Evolutionary conservation across 2,888 invertebrate species (phyloP), one percentile per base, ranked within the genome.

Genomic region (Drosophila pegasa): DNA sequence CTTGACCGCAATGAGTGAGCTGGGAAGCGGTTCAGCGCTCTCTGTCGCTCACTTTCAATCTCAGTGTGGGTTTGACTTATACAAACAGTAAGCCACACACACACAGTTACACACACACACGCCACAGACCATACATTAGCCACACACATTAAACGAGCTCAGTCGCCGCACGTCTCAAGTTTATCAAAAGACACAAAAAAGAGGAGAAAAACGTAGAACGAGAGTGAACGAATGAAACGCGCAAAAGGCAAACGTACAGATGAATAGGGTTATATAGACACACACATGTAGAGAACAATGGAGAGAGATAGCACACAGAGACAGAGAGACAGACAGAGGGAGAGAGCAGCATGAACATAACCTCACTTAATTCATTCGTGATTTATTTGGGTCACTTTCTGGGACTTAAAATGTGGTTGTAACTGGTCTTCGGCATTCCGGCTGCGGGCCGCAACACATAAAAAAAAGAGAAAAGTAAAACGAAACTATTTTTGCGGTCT

Each of bases 301-400:
- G 51, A 18, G 1, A 18, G 51, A 41, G 66, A 65, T 38, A 65
- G 54, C 37, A 31, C 56, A 61, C 43, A 62, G 22, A 60, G 48
- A 75, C 61, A 66, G 41, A 31, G 31, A 62, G 16, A n/a, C 37
- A 31, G 52, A 61, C 43, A 62, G 22, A 60, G 48, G 71, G 63
- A 66, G 41, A 31, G 31, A 62, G 16, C 33, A 54, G 40, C 43
- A 56, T 56, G 54, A 58, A 62, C 51, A 62, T 55, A 67, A 75
- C 75, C 79, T 75, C 79, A 87, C 90, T 87, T 87, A 88, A 89
- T 87, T 89, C 89, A 87, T 87, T 82, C 87, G 87, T 88, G 89
- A 88, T 88, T 88, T 89, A 89, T 88, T 77, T 74, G 76, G 87
- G 75, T 78, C 71, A 79, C 82, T 85, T 84, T 80, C 59, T 71